Base-by-base conservation (phyloP, 2,113 vertebrate species). In the Gymnocephalus cernua region DNA sequence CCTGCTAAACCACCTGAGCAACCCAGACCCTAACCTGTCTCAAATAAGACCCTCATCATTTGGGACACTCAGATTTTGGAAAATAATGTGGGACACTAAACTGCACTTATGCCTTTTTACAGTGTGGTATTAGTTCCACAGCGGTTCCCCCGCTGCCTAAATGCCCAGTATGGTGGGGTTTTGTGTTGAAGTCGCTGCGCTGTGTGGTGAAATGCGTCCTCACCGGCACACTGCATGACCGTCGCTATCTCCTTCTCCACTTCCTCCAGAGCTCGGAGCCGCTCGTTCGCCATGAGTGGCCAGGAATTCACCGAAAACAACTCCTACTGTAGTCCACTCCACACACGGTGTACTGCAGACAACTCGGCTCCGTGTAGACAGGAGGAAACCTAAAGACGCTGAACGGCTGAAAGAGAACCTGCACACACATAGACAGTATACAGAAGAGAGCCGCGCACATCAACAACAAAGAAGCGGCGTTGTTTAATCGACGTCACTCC, bases 181-280 rank as follows among this genome's bases (percentile, higher is more conserved):
- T 35, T 35, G 44, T 45, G 44, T 45, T 12, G 11, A 14, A 45
- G 12, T 13, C 4, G 59, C 5, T n/a, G 38, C 15, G 11, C 13
- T 44, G 61, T 44, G 2, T 3, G 6, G 8, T 35, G 23, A 38
- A 44, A 11, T 2, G 0, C 19, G 10, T 45, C 63, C 88, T 84
- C n/a, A 95, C 95, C 95, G 10, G 95, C 95, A 45, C 94, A 95
- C 80, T 96, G 95, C 6, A 96, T 89, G 38, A 93, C 88, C 69
- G 80, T 88, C 0, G 94, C 95, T 13, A 96, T 96, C 85, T 96
- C 95, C 76, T 95, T 96, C 86, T 96, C 95, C 48, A 95, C 95
- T 0, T 96, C 95, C 91, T 96, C 95, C 77, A 96, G 86, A 25
- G 88, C 88, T 66, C 94, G 62, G 3, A 96, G 91, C 16, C 95